Evolutionary conservation across 35 echinoderm and acorn worm genomes (phyloP).

Genomic region (Eucidaris tribuloides): DNA sequence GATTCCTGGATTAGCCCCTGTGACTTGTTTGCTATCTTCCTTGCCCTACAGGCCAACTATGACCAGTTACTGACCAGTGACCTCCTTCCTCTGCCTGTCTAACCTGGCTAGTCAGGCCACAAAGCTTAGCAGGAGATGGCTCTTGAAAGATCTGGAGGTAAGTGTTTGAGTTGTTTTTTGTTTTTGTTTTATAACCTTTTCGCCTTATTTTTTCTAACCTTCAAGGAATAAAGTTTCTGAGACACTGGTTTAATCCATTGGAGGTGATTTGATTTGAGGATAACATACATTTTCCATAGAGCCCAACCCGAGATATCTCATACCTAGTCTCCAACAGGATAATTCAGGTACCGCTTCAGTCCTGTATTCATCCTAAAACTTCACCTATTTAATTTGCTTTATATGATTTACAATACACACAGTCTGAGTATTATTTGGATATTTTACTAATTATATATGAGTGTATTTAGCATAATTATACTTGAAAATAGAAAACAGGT

Average conservation of each 20-base stretch:
- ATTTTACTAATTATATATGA: background rate
- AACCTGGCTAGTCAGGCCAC: slow-evolving; percentile 74
- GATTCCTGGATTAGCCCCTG: no score
- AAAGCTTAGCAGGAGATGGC: slow-evolving; percentile 85
- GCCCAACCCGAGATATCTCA: no score
- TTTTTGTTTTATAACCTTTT: background rate
- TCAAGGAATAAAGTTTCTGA: background rate
- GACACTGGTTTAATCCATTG: no score
- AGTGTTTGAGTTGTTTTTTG: background rate
- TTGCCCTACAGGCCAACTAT: slow-evolving; percentile 43
- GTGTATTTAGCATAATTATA: background rate
- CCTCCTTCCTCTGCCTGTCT: slow-evolving; percentile 71
- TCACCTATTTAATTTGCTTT: background rate
- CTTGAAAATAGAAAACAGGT: no score
- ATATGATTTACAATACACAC: no score
- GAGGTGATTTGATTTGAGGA: no score
- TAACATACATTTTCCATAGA: no score
- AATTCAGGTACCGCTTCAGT: background rate
- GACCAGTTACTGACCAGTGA: slow-evolving; percentile 54
- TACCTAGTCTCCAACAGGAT: no score
- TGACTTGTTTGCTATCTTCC: no score
- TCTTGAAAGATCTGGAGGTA: slow-evolving; percentile 97
- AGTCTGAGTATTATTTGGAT: background rate
- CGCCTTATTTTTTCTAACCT: background rate
- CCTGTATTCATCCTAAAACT: background rate